Conservation (phyloP, 2,113 vertebrate species). For the Ondatra zibethicus region DNA sequence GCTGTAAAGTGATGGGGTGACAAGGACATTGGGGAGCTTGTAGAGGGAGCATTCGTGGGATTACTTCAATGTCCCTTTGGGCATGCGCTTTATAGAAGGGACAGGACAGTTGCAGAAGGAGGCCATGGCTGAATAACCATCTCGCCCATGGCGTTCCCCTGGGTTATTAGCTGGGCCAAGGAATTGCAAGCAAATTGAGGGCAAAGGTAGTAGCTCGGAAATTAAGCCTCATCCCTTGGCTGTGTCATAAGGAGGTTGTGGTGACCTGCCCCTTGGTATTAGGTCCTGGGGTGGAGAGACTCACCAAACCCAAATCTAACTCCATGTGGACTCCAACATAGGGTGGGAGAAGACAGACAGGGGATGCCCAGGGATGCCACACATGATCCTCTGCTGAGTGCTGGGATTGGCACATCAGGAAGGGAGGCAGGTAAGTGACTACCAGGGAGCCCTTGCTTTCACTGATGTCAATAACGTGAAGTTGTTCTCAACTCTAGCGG, state of each 20-base stretch:
- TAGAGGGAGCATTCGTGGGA: not conserved
- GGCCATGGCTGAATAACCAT: not conserved
- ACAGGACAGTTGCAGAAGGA: not conserved
- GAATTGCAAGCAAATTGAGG: not conserved
- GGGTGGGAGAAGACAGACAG: not conserved
- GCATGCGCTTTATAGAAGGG: not conserved
- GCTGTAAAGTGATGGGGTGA: fast-evolving
- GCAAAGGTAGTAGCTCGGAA: not conserved
- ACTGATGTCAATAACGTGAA: not conserved
- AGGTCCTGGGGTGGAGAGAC: too few relatives aligned
- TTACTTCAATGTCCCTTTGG: not conserved
- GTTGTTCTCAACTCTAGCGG: not conserved
- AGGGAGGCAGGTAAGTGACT: not conserved
- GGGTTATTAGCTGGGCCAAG: not conserved
- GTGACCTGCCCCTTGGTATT: fast-evolving
- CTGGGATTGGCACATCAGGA: not conserved
- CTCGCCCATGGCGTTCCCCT: not conserved
- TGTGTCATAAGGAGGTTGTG: not conserved
- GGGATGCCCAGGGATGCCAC: not conserved
- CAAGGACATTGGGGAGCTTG: fast-evolving
- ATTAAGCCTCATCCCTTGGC: not conserved
- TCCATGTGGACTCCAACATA: not conserved
- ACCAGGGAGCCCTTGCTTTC: not conserved
- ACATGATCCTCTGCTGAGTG: not conserved
- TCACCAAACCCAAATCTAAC: not conserved